phyloP scores from a whole-genome alignment of 2,888 invertebrate species.

The Julus scandinavius region DNA sequence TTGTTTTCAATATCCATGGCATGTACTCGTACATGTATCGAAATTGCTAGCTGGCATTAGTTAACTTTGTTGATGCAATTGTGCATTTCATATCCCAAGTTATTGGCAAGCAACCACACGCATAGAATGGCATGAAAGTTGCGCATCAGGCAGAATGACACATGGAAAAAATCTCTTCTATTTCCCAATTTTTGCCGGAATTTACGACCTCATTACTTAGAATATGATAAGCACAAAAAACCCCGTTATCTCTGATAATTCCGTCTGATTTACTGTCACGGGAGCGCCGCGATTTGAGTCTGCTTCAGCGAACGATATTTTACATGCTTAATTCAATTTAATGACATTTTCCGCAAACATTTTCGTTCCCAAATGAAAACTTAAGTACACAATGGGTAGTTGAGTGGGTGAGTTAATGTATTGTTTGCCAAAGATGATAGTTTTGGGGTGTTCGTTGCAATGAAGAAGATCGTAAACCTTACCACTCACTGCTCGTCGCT shows the following conservation, averaged over 20 bases:
- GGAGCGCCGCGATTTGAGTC: neutral
- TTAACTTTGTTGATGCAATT: no score
- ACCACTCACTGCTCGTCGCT: neutral
- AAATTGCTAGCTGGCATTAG: no score
- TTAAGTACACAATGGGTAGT: neutral
- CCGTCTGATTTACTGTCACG: slow-evolving; percentile 29
- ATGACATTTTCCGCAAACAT: neutral
- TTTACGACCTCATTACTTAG: slow-evolving; percentile 24
- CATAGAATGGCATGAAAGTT: neutral
- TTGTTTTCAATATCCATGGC: no score
- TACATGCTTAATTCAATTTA: slow-evolving; percentile 35
- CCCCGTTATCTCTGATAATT: slow-evolving; percentile 1
- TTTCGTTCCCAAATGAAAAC: slow-evolving; percentile 16
- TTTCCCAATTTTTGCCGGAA: slow-evolving; percentile 16
- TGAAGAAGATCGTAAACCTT: neutral
- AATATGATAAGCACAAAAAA: slow-evolving; percentile 8
- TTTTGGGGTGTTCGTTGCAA: neutral
- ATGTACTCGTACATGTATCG: no score
- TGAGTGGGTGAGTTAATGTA: neutral
- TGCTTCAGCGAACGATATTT: neutral
- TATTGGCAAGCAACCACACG: neutral
- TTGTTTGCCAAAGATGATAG: neutral
- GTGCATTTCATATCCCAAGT: neutral
- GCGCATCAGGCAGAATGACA: neutral
- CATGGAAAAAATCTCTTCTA: neutral